Evolutionary conservation across 2,113 vertebrate genomes (phyloP).

Genomic region (Corythaeola cristata): DNA sequence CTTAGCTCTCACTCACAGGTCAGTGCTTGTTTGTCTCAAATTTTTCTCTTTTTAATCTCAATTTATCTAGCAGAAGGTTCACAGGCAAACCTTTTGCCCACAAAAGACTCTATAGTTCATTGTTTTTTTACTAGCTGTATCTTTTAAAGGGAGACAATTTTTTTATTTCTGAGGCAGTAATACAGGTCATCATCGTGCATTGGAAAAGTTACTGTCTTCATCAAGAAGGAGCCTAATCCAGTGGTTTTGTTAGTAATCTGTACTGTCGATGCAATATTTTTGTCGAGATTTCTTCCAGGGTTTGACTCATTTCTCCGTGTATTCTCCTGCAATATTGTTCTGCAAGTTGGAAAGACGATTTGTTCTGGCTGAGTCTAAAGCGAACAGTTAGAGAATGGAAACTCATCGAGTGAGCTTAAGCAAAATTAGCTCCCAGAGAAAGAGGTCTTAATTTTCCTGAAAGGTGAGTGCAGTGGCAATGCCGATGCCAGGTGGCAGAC

Average conservation of each 20-base stretch:
- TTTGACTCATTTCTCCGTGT: not conserved
- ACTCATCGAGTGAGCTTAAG: not conserved
- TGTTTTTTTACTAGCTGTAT: not conserved
- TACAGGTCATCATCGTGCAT: not conserved
- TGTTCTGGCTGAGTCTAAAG: not conserved
- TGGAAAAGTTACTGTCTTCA: not conserved
- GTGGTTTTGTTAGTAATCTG: not conserved
- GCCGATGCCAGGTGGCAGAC: not conserved
- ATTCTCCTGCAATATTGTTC: not conserved
- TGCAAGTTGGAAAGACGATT: not conserved
- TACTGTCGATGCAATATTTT: not conserved
- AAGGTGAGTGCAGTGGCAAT: not conserved
- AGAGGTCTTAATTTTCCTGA: not conserved
- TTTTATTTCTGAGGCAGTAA: not conserved
- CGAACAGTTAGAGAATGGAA: not conserved
- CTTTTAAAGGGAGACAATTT: not conserved
- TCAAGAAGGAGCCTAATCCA: not conserved
- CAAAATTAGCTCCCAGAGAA: not conserved
- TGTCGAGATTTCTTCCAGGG: not conserved
- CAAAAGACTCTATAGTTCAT: not conserved
- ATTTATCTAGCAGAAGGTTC: not conserved
- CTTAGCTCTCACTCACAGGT: conserved; percentile 16
- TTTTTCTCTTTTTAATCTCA: not conserved
- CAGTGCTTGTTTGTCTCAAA: not conserved
- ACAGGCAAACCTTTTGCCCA: not conserved